phyloP scores from a whole-genome alignment of 2,797 vertebrate genomes.

The Aeoliscus strigatus region DNA sequence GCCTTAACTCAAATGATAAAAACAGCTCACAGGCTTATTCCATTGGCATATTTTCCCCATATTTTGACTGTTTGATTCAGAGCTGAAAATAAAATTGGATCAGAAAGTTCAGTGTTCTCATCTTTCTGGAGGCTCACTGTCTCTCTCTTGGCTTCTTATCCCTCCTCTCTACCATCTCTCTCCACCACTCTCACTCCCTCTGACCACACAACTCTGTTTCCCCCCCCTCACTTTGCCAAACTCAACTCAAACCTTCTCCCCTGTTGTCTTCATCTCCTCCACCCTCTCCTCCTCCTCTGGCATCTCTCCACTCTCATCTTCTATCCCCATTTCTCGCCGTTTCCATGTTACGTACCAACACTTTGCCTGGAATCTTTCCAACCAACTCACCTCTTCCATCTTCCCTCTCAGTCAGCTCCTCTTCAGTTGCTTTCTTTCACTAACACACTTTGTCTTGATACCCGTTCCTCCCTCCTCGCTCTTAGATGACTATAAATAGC shows the following conservation, averaged over 20 bases:
- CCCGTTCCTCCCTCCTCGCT: constrained; percentile 13
- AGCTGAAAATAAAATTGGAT: constrained; percentile 65
- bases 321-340: constrained; percentile 34
- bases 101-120: constrained; percentile 50
- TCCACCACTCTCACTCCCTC: constrained; percentile 28
- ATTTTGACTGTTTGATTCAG: constrained; percentile 56
- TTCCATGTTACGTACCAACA: constrained; percentile 23
- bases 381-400: background rate
- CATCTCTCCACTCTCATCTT: constrained; percentile 32
- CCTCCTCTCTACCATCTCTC: constrained; percentile 27
- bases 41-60: constrained; percentile 56
- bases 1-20: constrained; percentile 54
- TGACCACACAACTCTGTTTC: constrained; percentile 15
- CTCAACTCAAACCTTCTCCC: constrained; percentile 18
- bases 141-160: constrained; percentile 37
- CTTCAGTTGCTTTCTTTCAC: constrained; percentile 9
- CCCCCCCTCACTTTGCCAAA: constrained; percentile 21
- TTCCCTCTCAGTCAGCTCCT: too few species aligned
- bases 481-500: constrained; percentile 61
- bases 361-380: constrained; percentile 35
- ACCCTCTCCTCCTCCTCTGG: constrained; percentile 21
- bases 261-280: constrained; percentile 27
- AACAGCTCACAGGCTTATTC: constrained; percentile 61
- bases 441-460: constrained; percentile 21
- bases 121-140: constrained; percentile 55